These are phyloP conservation scores for Macroglossus sobrinus DNA, from an alignment of 2,113 vertebrate species.

Conservation along the genomic window DNA sequence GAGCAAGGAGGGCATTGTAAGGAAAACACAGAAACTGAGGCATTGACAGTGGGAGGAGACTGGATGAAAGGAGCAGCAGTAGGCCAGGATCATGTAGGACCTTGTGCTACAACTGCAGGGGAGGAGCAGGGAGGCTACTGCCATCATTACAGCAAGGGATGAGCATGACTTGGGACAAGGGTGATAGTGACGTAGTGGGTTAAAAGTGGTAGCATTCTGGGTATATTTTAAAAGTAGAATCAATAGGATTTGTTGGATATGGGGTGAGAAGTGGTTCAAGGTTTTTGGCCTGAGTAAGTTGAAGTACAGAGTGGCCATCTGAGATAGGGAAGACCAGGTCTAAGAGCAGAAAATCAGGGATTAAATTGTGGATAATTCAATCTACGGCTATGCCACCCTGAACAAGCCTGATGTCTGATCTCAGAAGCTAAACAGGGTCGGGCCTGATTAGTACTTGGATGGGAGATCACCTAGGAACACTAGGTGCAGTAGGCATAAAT, in stretches of 20 bases:
- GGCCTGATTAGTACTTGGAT: too few relatives aligned
- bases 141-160: background rate
- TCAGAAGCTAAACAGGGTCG: too few relatives aligned
- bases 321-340: background rate
- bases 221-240: background rate
- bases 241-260: background rate
- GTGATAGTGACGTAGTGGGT: background rate
- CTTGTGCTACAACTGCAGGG: background rate
- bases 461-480: too few relatives aligned
- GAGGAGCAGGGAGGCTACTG: background rate
- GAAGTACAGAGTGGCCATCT: background rate
- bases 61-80: background rate
- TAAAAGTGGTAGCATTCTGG: background rate
- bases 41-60: background rate
- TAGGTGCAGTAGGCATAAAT: too few relatives aligned
- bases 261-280: background rate
- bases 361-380: background rate
- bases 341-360: background rate
- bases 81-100: background rate
- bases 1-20: background rate
- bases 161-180: background rate
- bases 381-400: too few relatives aligned
- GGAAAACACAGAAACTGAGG: background rate
- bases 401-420: too few relatives aligned
- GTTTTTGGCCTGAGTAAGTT: background rate